These are phyloP conservation scores for Nibea albiflora DNA, from an alignment of 2,113 vertebrate species.

Conservation along the genomic window DNA sequence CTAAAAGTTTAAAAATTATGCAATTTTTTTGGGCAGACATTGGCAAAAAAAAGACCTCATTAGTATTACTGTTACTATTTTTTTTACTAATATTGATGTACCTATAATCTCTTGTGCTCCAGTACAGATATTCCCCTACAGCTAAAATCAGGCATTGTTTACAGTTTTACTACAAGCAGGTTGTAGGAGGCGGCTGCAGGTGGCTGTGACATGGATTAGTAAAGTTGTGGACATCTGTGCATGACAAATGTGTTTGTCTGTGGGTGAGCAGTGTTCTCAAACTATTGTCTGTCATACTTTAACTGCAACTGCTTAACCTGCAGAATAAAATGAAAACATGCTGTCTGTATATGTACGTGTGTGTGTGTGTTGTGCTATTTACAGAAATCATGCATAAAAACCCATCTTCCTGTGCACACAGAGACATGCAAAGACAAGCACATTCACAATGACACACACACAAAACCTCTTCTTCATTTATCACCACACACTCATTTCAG, in stretches of 20 bases:
- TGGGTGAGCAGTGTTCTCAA: not conserved
- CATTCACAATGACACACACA: not conserved
- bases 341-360: not conserved
- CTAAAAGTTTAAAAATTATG: too few species aligned
- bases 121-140: conserved; percentile 5
- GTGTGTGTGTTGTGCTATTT: not conserved
- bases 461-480: not conserved
- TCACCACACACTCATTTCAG: not conserved
- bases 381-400: not conserved
- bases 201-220: conserved; percentile 70
- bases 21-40: not conserved
- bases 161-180: not conserved
- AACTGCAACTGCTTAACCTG: not conserved
- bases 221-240: conserved; percentile 53
- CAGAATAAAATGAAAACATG: not conserved
- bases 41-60: not conserved
- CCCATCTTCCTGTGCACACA: not conserved
- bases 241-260: conserved; percentile 40
- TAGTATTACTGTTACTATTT: not conserved
- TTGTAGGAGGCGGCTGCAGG: conserved; percentile 59
- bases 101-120: not conserved
- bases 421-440: not conserved
- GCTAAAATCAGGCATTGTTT: not conserved
- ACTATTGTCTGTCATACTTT: not conserved
- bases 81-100: not conserved